Evolutionary conservation across 2,113 vertebrate species (phyloP).

Genomic region (Diadophis punctatus): DNA sequence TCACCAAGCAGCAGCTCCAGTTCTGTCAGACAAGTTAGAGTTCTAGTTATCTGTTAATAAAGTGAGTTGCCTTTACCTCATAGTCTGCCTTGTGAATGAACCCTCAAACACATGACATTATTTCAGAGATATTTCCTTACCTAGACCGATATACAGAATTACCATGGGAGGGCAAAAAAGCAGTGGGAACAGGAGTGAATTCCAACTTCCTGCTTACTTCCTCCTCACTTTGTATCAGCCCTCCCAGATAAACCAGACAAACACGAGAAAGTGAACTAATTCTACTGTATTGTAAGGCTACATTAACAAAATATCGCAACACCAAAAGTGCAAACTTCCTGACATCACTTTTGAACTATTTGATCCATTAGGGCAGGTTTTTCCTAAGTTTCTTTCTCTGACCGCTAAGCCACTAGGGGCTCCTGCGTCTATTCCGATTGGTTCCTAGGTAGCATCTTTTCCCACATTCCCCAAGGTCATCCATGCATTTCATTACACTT

Average conservation of each 20-base stretch:
- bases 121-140: background rate
- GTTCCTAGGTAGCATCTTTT: background rate
- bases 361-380: background rate
- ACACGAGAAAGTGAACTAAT: background rate
- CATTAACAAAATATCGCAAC: background rate
- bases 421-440: background rate
- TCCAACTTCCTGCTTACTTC: background rate
- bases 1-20: no score
- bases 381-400: background rate
- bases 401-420: background rate
- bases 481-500: no score
- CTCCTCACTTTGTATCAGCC: background rate
- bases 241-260: background rate
- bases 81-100: no score
- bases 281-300: background rate
- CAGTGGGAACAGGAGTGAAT: background rate
- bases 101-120: no score
- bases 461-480: no score
- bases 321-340: background rate
- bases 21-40: no score
- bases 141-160: background rate
- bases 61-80: no score
- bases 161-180: background rate
- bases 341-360: background rate
- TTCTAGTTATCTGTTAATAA: no score